Base-by-base conservation (phyloP, 2,113 vertebrate genomes). In the Heptranchias perlo region DNA sequence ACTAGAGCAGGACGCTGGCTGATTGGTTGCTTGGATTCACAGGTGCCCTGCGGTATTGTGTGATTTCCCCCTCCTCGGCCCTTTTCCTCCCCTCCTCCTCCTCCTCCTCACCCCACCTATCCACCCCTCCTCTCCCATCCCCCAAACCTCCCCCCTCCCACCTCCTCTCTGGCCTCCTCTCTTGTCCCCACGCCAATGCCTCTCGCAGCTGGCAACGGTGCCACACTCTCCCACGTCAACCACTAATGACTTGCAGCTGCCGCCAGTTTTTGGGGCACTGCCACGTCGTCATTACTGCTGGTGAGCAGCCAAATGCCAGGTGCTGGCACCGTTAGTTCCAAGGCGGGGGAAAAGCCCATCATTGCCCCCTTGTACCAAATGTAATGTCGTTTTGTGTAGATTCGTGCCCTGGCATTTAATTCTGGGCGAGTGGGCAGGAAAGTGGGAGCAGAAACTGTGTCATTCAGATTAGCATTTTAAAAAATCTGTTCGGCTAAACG, bases 201-300 rank as follows among this genome's bases (percentile, higher is more conserved):
- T 28, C 89, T 7, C 39, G n/a, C 58, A 98, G 98, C 97, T 97
- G 98, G 97, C 98, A 98, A 97, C 97, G 96, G 98, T 97, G 97
- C 97, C 97, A 97, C 97, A 98, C 97, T 98, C 98, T 98, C 98
- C 98, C 98, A 97, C 97, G 98, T 98, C 98, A 98, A 97, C 97
- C 97, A 98, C 98, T 98, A 98, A 98, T 98, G 98, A 98, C 98
- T 98, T 98, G 98, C 98, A 98, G 98, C 98, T 98, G 98, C 97
- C 98, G 97, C 98, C 98, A 98, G 98, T 98, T 98, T 98, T 97
- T 97, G 98, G 97, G 97, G 98, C 98, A 98, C 98, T 98, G 98
- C 98, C 98, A 98, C 98, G 98, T n/a, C 98, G 98, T 98, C 98
- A 98, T 98, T 98, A 98, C 98, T 97, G 98, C 97, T 98, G 98